Evolutionary conservation across 2,888 invertebrate species (phyloP).

Genomic region (Euspilapteryx auroguttella): DNA sequence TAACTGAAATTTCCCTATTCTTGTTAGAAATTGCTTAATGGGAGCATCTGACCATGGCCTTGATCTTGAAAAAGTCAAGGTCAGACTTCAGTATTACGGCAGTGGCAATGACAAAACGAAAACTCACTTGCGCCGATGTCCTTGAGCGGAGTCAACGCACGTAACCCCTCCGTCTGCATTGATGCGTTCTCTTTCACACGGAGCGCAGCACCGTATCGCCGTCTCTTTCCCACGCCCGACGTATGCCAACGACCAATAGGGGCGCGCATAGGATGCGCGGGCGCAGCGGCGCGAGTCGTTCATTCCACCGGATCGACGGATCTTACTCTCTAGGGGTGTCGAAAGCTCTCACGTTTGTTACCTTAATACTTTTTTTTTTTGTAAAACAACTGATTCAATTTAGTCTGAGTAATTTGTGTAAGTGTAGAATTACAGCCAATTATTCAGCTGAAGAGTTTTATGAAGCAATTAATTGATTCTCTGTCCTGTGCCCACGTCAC

Average conservation of each 20-base stretch:
- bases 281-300: constrained; percentile 52
- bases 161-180: constrained; percentile 54
- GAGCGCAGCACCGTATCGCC: constrained; percentile 26
- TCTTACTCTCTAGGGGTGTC: constrained; percentile 57
- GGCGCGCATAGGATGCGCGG: constrained; percentile 21
- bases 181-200: too few relatives aligned
- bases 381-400: too few relatives aligned
- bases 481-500: too few relatives aligned
- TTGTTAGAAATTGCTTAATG: too few relatives aligned
- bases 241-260: constrained; percentile 26
- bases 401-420: too few relatives aligned
- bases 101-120: constrained; percentile 40
- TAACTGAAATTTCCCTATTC: too few relatives aligned
- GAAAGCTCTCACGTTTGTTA: constrained; percentile 38
- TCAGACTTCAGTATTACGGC: constrained; percentile 37
- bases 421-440: too few relatives aligned
- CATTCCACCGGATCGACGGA: constrained; percentile 37
- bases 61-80: too few relatives aligned
- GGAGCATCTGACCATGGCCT: too few relatives aligned
- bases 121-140: constrained; percentile 39
- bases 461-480: too few relatives aligned
- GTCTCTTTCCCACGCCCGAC: constrained; percentile 25
- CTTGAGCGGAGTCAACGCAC: constrained; percentile 56
- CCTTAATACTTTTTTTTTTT: constrained; percentile 22
- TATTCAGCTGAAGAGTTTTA: too few relatives aligned